Base-by-base conservation (phyloP, 2,888 invertebrate genomes). In the Bembecia ichneumoniformis region DNA sequence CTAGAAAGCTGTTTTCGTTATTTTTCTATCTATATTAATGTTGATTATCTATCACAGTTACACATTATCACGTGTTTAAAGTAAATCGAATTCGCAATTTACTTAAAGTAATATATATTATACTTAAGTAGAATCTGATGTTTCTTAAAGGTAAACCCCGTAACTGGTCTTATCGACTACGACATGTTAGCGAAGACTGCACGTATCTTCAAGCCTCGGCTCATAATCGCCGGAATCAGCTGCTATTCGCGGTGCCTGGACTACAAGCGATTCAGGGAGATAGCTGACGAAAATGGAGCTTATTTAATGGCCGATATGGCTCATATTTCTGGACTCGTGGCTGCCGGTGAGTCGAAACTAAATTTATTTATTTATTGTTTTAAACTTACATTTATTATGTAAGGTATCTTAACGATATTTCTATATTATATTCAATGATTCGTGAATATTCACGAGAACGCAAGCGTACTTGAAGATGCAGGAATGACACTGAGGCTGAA, bases 271-370 rank as follows among this genome's bases (percentile, higher is more conserved):
- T 98, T 98, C 87, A 89, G 93, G 16, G 89, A 95, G 74, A 93
- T 96, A 48, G 93, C 94, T 35, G 91, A 96, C 66, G 92, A 94
- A 52, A 93, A 93, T 58, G 95, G 94, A 35, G 94, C 98, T 0
- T 94, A 94, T 65, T 78, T 99, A 48, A 90, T 98, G 89, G 93
- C 96, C 13, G 98, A 99, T 75, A 99, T 99, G 97, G 96, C 98
- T 1, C 98, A 98, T 74, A 91, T 98, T 48, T 94, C 97, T 40
- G 98, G 98, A 35, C 87, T 98, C 46, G 95, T 98, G 14, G 94
- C 97, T 52, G 94, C 97, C 60, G 94, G 93, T 82, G 76, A 10
- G n/a, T 40, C 9, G 28, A 28, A 28, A 7, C 1, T 7, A 28
- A 28, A 9, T 20, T n/a, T n/a, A n/a, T n/a, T n/a, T n/a, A n/a